phyloP scores from a whole-genome alignment of 2,888 invertebrate genomes.

The Andrena dorsata region DNA sequence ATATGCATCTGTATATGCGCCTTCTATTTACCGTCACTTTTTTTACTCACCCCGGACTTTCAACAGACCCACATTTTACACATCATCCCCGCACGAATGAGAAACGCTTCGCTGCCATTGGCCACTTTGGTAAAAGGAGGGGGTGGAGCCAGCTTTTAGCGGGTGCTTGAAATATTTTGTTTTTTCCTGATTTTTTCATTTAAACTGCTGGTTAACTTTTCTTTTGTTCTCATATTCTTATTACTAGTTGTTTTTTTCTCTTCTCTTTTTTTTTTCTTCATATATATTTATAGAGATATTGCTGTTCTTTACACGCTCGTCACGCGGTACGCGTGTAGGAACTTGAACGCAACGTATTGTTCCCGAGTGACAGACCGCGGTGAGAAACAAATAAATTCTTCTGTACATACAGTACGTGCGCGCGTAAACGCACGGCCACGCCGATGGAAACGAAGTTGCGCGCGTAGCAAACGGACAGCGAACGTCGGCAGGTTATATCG shows the following conservation, averaged over 20 bases:
- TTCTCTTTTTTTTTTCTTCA: background rate
- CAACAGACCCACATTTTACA: constrained; percentile 30
- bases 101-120: constrained; percentile 83
- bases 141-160: constrained; percentile 85
- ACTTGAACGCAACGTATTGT: background rate
- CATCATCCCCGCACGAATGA: constrained; percentile 67
- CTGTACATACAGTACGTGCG: background rate
- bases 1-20: background rate
- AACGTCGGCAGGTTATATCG: constrained; percentile 75
- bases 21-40: constrained; percentile 31
- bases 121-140: constrained; percentile 83
- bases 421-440: constrained; percentile 14
- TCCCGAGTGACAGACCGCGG: constrained; percentile 56
- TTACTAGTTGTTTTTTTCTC: constrained; percentile 16
- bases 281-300: background rate
- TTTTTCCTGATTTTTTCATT: constrained; percentile 73
- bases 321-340: constrained; percentile 18
- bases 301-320: constrained; percentile 63
- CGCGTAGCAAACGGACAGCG: constrained; percentile 56
- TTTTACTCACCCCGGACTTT: constrained; percentile 29
- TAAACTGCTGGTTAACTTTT: constrained; percentile 80
- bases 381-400: constrained; percentile 13
- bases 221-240: constrained; percentile 69
- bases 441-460: constrained; percentile 40
- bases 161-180: constrained; percentile 80